A percentile compares a stretch with the other conserved stretches of the same genome.
These are phyloP conservation scores for Dromas ardeola DNA, from an alignment of 2,113 vertebrate species.

Conservation along the genomic window DNA sequence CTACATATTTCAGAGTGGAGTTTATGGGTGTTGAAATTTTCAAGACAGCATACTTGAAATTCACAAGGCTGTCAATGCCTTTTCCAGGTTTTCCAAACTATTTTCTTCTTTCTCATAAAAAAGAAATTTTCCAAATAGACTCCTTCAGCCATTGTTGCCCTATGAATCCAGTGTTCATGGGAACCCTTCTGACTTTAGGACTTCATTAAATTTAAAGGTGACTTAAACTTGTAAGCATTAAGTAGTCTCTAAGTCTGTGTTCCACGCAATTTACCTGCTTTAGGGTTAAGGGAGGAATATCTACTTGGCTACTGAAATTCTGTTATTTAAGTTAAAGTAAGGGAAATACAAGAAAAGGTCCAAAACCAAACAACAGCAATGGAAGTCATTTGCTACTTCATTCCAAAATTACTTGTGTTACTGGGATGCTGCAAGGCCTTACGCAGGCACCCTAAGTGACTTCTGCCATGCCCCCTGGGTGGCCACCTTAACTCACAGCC, in stretches of 20 bases:
- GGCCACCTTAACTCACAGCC: background rate
- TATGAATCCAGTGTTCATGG: background rate
- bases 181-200: background rate
- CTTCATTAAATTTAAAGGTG: background rate
- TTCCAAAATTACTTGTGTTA: background rate
- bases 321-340: background rate
- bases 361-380: background rate
- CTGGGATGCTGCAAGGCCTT: background rate
- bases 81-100: background rate
- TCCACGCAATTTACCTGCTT: background rate
- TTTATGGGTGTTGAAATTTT: background rate
- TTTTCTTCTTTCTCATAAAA: background rate
- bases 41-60: background rate
- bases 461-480: rapidly evolving
- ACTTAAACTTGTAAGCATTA: background rate
- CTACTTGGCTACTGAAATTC: background rate
- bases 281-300: background rate
- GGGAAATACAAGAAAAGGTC: background rate
- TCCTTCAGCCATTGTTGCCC: background rate
- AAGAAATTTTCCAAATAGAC: background rate
- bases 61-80: background rate
- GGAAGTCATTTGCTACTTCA: background rate
- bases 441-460: background rate
- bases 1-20: background rate
- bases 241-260: background rate